Conservation (phyloP, 1,140 invertebrate genomes). For the Cardiocondyla obscurior region DNA sequence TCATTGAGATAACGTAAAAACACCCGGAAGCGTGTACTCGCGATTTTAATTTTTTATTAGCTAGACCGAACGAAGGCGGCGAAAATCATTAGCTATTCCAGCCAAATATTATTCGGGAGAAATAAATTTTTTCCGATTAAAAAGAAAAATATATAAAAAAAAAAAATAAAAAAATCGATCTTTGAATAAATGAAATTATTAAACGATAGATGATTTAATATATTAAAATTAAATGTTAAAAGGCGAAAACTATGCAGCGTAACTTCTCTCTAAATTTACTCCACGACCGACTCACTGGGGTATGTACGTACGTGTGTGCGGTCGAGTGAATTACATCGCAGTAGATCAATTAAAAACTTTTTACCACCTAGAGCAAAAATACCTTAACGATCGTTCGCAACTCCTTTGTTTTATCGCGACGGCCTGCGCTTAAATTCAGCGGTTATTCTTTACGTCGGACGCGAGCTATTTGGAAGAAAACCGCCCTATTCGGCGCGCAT, state of each 20-base stretch:
- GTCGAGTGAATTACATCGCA: conserved; percentile 22
- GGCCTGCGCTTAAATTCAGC: conserved; percentile 9
- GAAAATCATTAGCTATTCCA: not conserved
- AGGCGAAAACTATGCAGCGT: not conserved
- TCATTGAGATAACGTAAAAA: not conserved
- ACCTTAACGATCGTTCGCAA: conserved; percentile 29
- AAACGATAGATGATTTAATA: not conserved
- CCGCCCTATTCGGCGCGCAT: not conserved
- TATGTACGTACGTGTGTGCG: not conserved
- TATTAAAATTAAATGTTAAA: too few species aligned
- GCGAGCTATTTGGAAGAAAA: conserved; percentile 25
- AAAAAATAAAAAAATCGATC: too few species aligned
- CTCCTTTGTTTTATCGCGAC: not conserved
- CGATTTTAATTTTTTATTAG: not conserved
- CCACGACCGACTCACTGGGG: too few species aligned
- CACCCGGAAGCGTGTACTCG: not conserved
- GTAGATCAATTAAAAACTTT: conserved; percentile 40
- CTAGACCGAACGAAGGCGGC: not conserved
- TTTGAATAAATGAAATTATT: not conserved
- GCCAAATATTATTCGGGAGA: not conserved
- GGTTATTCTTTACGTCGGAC: not conserved
- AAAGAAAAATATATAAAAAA: too few species aligned
- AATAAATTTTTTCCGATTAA: not conserved
- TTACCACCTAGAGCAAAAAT: not conserved
- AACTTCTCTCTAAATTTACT: not conserved